Evolutionary conservation across 2,113 vertebrate genomes (phyloP), one percentile per base, ranked within the genome.

Genomic region (Chaetura pelagica): DNA sequence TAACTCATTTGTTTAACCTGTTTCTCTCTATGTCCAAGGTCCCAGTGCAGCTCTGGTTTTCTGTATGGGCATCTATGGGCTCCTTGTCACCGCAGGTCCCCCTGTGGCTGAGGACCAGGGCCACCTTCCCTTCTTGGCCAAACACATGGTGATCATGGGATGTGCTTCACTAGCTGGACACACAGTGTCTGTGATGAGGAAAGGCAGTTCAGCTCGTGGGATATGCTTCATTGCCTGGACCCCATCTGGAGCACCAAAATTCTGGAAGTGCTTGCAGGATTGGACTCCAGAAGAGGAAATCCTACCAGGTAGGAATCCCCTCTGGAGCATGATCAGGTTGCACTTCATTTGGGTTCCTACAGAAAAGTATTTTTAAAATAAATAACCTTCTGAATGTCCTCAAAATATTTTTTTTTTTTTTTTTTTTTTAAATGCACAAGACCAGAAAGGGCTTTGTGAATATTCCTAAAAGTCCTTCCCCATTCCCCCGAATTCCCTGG

Each of bases 121-220:
- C 5, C 27, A 4, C 1, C 18, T 54, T 52, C 10, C 7, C 27
- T 58, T 62, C 29, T 51, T 75, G 52, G 11, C 38, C 71, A 44
- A 72, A 23, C 21, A 3, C 1, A 0, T 1, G 13, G 38, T 46
- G 51, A 23, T 40, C 7, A 4, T 49, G 51, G 69, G 35, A 17
- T 0, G 0, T 35, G 19, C 7, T 1, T 38, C 38, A 38, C 38
- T 5, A 34, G 11, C 18, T 35, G 66, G 58, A 44, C 8, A 1
- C 0, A 0, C 12, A 6, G 6, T 2, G 6, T 12, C 51, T 35
- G 42, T 0, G 1, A 12, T 18, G 20, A 20, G 13, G 22, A 42
- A 35, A 23, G 34, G 22, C n/a, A 71, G 4, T 10, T 78, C 2
- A 2, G 4, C 7, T 61, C 7, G 2, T 18, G 49, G 29, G 29